A percentile compares a stretch with the other conserved stretches of the same genome.
Evolutionary conservation across 2,113 vertebrate genomes (phyloP).

Genomic region (Phalacrocorax aristotelis): DNA sequence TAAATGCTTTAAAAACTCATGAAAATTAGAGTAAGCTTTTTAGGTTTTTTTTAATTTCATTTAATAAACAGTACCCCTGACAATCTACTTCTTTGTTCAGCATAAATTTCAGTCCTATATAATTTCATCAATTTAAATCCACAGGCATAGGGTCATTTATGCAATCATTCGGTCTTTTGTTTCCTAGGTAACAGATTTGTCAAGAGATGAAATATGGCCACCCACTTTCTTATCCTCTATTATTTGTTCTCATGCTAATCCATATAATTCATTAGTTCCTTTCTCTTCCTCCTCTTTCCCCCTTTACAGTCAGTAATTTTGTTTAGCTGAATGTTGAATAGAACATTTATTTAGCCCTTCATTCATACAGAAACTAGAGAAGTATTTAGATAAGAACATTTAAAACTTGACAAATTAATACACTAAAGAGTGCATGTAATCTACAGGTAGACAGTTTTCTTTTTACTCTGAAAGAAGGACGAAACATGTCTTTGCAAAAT

Average conservation of each 20-base stretch:
- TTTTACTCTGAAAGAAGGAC: neutral
- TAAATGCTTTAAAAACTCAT: constrained; percentile 28
- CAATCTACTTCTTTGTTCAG: constrained; percentile 57
- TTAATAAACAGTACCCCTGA: constrained; percentile 54
- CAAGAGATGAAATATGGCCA: constrained; percentile 62
- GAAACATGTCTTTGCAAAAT: neutral
- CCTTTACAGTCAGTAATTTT: neutral
- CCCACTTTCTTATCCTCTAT: constrained; percentile 56
- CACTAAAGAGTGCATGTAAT: neutral
- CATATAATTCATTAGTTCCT: constrained; percentile 49
- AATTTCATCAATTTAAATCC: constrained; percentile 73
- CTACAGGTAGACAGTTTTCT: neutral
- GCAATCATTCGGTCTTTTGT: constrained; percentile 63
- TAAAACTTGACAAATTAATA: neutral
- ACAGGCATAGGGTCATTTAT: constrained; percentile 66
- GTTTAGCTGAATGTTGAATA: neutral
- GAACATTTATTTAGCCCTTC: constrained; percentile 24
- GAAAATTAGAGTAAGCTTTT: constrained; percentile 36
- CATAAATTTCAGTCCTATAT: constrained; percentile 52
- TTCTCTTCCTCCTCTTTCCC: neutral
- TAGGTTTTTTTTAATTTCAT: constrained; percentile 47
- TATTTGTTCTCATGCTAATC: constrained; percentile 62
- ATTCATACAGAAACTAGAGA: constrained; percentile 13
- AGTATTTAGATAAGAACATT: neutral
- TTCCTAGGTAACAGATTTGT: constrained; percentile 73